Conservation (phyloP, 2,797 vertebrate species). For the Enteromius thamalakanensis region DNA sequence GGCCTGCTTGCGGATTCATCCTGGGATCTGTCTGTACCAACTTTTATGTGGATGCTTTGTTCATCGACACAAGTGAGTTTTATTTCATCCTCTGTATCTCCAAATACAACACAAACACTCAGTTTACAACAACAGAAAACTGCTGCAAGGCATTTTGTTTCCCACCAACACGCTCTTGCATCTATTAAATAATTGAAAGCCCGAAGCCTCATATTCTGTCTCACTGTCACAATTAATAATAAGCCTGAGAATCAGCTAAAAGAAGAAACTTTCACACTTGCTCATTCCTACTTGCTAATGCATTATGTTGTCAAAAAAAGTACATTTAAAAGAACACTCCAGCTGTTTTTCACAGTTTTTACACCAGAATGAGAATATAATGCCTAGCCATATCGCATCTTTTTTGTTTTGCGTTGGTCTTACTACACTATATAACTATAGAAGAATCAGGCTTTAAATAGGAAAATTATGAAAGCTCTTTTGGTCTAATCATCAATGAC, state of each 20-base stretch:
- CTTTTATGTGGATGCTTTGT: conserved; percentile 96
- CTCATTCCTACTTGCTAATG: background rate
- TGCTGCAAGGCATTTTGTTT: conserved; percentile 17
- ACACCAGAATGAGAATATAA: too few species aligned
- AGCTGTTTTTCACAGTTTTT: too few species aligned
- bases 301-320: background rate
- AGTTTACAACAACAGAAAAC: background rate
- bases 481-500: background rate
- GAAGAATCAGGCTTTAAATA: too few species aligned
- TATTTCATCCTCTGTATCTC: background rate
- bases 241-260: background rate
- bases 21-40: conserved; percentile 98
- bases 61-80: conserved; percentile 93
- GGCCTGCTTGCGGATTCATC: conserved; percentile 98
- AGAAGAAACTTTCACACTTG: background rate
- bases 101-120: background rate
- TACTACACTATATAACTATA: too few species aligned
- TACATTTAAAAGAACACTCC: too few species aligned
- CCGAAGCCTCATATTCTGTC: background rate
- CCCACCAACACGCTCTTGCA: conserved; percentile 1
- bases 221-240: conserved; percentile 16
- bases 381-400: too few species aligned
- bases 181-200: conserved; percentile 9
- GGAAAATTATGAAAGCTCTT: too few species aligned
- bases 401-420: too few species aligned